Base-by-base conservation (phyloP, 1,140 invertebrate genomes). In the Macrocentrus cingulum region DNA sequence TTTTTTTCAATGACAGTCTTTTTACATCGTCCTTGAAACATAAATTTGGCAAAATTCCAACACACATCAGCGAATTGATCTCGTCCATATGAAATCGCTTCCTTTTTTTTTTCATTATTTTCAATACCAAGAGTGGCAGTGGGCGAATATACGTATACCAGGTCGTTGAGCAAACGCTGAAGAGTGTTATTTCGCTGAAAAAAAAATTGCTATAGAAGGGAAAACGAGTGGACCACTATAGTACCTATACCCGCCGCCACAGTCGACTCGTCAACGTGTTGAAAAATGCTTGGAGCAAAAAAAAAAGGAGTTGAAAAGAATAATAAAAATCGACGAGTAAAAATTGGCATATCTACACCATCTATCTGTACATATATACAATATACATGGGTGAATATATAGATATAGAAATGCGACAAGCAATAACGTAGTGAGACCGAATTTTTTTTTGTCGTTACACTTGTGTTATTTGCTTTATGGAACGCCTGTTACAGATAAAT, bases 401-500 rank as follows among this genome's bases (percentile, higher is more conserved):
- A 39, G 8, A 11, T 8, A 8, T 39, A 39, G 11, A 8, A n/a
- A 4, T 39, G 13, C 15, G 36, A 29, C 41, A 20, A 42, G 32
- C 42, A 23, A 49, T 22, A 34, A 36, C 19, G 44, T 29, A 42
- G 54, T 64, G 68, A 67, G 63, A 58, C 64, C 59, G 57, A 51
- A 51, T 60, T 64, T 68, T 71, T 76, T 75, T 72, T 72, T 72
- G 69, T 69, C 67, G 68, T 67, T 72, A 70, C 68, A 71, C 68
- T 70, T 71, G 69, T 70, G 72, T 77, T 77, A 79, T 79, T 79
- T 78, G 76, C 75, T 77, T 76, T 79, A 77, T 77, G 72, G 72
- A 78, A 77, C 77, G 77, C 72, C 75, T 77, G 77, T 77, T 78
- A 78, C 77, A 79, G 72, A 78, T 78, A 78, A 79, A 79, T 79